Percentiles rank a stretch among this genome's conserved stretches.
phyloP scores from a whole-genome alignment of 2,888 invertebrate species.

The Volucella zonaria region DNA sequence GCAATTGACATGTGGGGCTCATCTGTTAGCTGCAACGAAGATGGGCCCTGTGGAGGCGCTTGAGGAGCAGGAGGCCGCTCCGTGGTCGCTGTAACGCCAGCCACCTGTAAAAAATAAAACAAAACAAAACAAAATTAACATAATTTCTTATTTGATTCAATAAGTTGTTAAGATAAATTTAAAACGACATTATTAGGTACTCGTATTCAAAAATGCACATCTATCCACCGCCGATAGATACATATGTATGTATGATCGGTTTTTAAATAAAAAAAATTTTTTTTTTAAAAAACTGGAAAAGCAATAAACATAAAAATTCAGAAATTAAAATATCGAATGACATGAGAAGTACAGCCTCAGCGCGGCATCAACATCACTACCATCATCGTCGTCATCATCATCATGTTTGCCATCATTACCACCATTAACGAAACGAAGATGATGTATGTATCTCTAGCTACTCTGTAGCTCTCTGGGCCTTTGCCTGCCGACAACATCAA shows the following conservation, averaged over 20 bases:
- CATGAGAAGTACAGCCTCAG: constrained; percentile 39
- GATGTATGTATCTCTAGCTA: constrained; percentile 66
- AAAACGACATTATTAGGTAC: constrained; percentile 49
- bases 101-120: constrained; percentile 75
- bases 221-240: not conserved
- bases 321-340: constrained; percentile 74
- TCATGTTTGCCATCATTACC: constrained; percentile 51
- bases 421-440: constrained; percentile 40
- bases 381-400: constrained; percentile 23
- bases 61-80: constrained; percentile 77
- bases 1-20: constrained; percentile 83
- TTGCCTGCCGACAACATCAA: constrained; percentile 62
- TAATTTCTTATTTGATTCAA: constrained; percentile 8
- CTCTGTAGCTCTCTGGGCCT: constrained; percentile 15
- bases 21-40: constrained; percentile 83
- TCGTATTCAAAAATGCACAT: constrained; percentile 22
- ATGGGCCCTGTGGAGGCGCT: constrained; percentile 80
- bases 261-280: constrained; percentile 3
- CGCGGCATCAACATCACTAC: constrained; percentile 5
- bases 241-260: constrained; percentile 24
- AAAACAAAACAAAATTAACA: constrained; percentile 38
- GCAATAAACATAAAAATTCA: constrained; percentile 58
- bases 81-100: constrained; percentile 79
- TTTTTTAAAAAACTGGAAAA: constrained; percentile 9
- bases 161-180: constrained; percentile 36